Percentiles rank a stretch among this genome's conserved stretches.
Evolutionary conservation across 2,113 vertebrate genomes (phyloP).

Genomic region (Macrotus californicus): DNA sequence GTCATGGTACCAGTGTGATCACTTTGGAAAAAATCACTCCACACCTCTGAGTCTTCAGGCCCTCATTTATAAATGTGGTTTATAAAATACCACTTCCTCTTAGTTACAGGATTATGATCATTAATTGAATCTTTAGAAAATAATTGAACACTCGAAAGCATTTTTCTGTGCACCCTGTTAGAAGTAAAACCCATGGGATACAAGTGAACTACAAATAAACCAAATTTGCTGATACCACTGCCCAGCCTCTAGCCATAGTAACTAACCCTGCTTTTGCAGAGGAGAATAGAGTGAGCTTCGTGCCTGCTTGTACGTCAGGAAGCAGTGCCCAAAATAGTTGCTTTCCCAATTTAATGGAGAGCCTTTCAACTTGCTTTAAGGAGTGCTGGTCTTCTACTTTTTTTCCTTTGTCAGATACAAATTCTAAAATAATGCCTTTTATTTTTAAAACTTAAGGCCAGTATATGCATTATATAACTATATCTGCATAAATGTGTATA

Average conservation of each 20-base stretch:
- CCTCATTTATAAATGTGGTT: neutral
- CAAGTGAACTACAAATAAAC: neutral
- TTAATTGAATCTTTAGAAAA: neutral
- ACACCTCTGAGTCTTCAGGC: neutral
- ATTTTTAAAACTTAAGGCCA: neutral
- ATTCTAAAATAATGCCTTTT: constrained; percentile 45
- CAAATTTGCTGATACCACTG: neutral
- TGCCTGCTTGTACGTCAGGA: neutral
- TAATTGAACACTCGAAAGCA: neutral
- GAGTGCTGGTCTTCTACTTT: neutral
- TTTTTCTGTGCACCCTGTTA: neutral
- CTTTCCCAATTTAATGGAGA: neutral
- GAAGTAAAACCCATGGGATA: neutral
- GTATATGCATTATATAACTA: neutral
- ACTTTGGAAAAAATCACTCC: neutral
- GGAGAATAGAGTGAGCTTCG: neutral
- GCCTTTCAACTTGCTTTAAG: neutral
- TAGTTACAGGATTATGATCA: neutral
- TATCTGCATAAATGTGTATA: neutral
- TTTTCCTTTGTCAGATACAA: neutral
- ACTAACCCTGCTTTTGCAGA: neutral
- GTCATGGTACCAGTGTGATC: neutral
- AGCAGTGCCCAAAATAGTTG: neutral
- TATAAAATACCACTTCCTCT: neutral
- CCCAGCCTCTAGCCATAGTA: neutral